These are phyloP conservation scores for Chelon auratus DNA, from an alignment of 2,797 vertebrate genomes.

Conservation along the genomic window DNA sequence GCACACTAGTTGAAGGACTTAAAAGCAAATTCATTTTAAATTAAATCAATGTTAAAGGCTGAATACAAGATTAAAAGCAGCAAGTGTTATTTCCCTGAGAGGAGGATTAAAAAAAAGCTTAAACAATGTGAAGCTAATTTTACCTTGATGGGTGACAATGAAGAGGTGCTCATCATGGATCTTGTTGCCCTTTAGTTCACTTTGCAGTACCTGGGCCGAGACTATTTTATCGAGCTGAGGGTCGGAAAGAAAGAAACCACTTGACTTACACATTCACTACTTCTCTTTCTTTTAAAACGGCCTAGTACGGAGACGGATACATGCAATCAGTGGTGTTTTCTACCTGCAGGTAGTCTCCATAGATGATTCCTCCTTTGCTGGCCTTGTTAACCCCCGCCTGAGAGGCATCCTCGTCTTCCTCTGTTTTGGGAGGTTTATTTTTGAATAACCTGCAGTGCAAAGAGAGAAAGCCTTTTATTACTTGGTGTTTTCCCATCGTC, in stretches of 20 bases:
- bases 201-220: slow-evolving; percentile 92
- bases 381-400: slow-evolving; percentile 91
- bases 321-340: not conserved
- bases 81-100: not conserved
- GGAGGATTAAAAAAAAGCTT: not conserved
- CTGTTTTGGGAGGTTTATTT: slow-evolving; percentile 80
- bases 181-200: slow-evolving; percentile 93
- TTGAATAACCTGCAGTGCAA: slow-evolving; percentile 84
- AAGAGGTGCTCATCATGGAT: slow-evolving; percentile 99
- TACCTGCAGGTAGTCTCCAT: slow-evolving; percentile 94
- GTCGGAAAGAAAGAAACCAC: slow-evolving; percentile 44
- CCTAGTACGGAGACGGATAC: not conserved
- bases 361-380: slow-evolving; percentile 90
- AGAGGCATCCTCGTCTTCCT: slow-evolving; percentile 85
- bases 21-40: too few relatives aligned
- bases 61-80: not conserved
- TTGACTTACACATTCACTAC: not conserved
- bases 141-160: slow-evolving; percentile 99
- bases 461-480: slow-evolving; percentile 31
- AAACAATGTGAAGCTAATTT: slow-evolving; percentile 7
- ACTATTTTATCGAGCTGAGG: slow-evolving; percentile 92
- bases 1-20: not conserved
- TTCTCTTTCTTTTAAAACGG: not conserved
- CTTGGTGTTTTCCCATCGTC: not conserved
- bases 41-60: not conserved